Evolutionary conservation across 2,888 invertebrate genomes (phyloP), one percentile per base, ranked within the genome.

Genomic region (Alentia gelatinosa): DNA sequence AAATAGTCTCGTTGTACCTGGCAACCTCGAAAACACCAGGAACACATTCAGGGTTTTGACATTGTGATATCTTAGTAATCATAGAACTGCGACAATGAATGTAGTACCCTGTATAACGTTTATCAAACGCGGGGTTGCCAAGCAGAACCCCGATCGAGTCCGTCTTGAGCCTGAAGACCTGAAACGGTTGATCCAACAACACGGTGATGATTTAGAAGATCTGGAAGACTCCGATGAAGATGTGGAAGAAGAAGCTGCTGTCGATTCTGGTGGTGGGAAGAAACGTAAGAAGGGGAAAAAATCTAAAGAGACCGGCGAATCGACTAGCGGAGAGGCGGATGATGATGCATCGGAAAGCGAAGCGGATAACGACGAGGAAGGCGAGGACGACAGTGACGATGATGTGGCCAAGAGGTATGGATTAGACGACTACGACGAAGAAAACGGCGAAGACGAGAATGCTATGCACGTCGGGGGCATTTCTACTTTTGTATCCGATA

Each of bases 351-450:
- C n/a, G 19, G 95, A 0, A 93, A 95, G 92, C 95, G 95, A 30
- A 0, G 96, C 96, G 0, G 96, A 96, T 47, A 35, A 83, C 30
- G 90, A 91, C 7, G 74, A 63, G 7, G 89, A 35, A 33, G 89
- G 63, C 4, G 83, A 30, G 19, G 40, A 35, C 0, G 39, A 15
- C 0, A 26, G 35, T 1, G 89, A 56, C 33, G 89, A 50, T 1
- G 89, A 89, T 23, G 98, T 98, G 95, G 98, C 98, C 94, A 97
- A 97, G 90, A 98, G 98, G 95, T 97, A 96, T 94, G 94, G 94
- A 92, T 92, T 96, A 90, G 96, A 96, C 92, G 95, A 96, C 92
- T 96, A 96, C 93, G 96, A 96, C 93, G 91, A 88, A 33, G 92
- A 93, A 35, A 90, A 83, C 3, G 86, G 68, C 26, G 86, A 39